Base-by-base conservation (phyloP, 2,797 vertebrate genomes). In the Onychomys leucogaster region DNA sequence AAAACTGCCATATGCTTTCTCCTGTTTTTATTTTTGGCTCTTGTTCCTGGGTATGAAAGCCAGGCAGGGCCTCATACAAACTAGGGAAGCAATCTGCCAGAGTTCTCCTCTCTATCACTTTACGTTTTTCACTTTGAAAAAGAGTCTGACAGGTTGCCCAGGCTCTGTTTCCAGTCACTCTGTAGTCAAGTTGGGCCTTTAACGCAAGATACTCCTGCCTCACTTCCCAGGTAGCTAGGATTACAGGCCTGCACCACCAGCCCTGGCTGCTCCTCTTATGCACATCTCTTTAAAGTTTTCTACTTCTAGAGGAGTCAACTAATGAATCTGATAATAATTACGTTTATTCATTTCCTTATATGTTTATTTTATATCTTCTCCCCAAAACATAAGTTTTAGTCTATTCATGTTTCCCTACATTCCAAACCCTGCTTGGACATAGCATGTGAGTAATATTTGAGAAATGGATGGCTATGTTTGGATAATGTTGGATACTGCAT, bases 381-480 rank as follows among this genome's bases (percentile, higher is more conserved):
- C 49, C 34, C 34, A 77, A 63, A 90, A 63, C 13, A 19, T 37
- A 94, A 95, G 29, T 65, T 94, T 88, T 90, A 63, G 81, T 92
- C 71, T 91, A 82, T 59, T 77, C 41, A 83, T 87, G 49, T 77
- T 91, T 85, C 12, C 37, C 25, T 63, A 73, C 2, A 69, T 77
- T 8, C 23, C 8, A 92, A 94, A 73, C 5, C 52, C 29, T 65
- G 80, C 46, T 85, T 81, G 65, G 27, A 81, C 43, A 92, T 4
- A 90, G 41, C 71, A 83, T 87, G 25, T 55, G 16, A 41, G 76
- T 82, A 52, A 61, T 59, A 63, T 34, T 67, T 25, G 19, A 85
- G 52, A 90, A 85, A 59, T 41, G 49, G 49, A 75, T 82, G 63
- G 55, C 80, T 89, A 57, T 17, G 7, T 82, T 91, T 97, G 67